Evolutionary conservation across 1,140 invertebrate species (phyloP).

Genomic region (Drosophila pseudoobscura): DNA sequence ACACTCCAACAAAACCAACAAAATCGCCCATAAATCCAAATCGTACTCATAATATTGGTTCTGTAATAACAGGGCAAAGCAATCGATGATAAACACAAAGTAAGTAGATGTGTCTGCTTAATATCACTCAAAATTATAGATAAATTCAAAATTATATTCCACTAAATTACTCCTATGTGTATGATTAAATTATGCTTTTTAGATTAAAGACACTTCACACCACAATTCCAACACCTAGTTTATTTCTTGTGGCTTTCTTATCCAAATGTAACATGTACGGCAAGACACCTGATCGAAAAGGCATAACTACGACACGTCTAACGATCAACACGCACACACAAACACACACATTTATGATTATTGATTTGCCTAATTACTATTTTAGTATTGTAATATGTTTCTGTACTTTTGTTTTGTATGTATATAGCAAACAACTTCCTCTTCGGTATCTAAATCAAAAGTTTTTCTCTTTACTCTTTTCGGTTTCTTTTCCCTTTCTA

Average conservation of each 20-base stretch:
- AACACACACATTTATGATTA: conserved; percentile 36
- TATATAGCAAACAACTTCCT: conserved; percentile 52
- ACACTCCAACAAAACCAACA: conserved; percentile 26
- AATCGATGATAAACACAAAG: conserved; percentile 80
- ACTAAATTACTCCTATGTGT: conserved; percentile 50
- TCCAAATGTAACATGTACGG: conserved; percentile 6
- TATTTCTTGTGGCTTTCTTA: conserved; percentile 40
- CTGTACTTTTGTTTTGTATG: conserved; percentile 48
- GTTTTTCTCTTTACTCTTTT: conserved; percentile 78
- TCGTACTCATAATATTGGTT: conserved; percentile 49
- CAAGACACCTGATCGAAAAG: conserved; percentile 44
- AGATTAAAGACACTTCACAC: conserved; percentile 49
- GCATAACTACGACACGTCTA: conserved; percentile 21
- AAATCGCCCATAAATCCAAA: conserved; percentile 41
- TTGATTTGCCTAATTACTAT: conserved; percentile 26
- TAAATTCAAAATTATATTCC: conserved; percentile 39
- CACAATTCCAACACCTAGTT: conserved; percentile 29
- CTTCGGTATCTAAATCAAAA: conserved; percentile 74
- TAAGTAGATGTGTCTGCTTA: conserved; percentile 69
- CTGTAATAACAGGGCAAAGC: conserved; percentile 82
- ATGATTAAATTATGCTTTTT: conserved; percentile 58
- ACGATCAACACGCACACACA: conserved; percentile 39
- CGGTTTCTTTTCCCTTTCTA: conserved; percentile 65
- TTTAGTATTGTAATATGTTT: conserved; percentile 44
- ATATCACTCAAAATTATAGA: conserved; percentile 30